Evolutionary conservation across 2,113 vertebrate genomes (phyloP).

Genomic region (Dicrurus megarhynchus): DNA sequence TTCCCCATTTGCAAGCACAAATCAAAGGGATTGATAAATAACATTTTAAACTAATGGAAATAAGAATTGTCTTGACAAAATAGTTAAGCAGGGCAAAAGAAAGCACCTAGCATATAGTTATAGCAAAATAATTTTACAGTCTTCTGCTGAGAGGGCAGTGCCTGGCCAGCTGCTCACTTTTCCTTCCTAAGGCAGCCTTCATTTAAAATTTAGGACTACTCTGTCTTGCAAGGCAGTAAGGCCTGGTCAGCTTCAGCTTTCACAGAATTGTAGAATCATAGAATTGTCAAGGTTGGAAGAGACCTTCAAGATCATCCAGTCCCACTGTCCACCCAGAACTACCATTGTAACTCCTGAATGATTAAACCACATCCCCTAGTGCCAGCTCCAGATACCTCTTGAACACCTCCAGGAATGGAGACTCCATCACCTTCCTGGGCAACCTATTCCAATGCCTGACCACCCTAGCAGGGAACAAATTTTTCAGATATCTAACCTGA

Average conservation of each 20-base stretch:
- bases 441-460: neutral
- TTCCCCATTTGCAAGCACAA: neutral
- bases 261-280: neutral
- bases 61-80: neutral
- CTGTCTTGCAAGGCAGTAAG: neutral
- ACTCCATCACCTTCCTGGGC: neutral
- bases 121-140: neutral
- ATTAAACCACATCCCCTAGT: neutral
- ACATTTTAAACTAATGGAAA: neutral
- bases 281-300: neutral
- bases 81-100: neutral
- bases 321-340: neutral
- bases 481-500: neutral
- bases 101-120: neutral
- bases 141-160: neutral
- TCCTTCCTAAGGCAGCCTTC: neutral
- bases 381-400: neutral
- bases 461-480: neutral
- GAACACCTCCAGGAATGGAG: neutral
- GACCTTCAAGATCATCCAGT: neutral
- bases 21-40: neutral
- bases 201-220: neutral
- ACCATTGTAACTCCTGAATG: accelerated
- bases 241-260: neutral
- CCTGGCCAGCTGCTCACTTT: neutral